Evolutionary conservation across 2,888 invertebrate genomes (phyloP).

Genomic region (Cephus nigrinus): DNA sequence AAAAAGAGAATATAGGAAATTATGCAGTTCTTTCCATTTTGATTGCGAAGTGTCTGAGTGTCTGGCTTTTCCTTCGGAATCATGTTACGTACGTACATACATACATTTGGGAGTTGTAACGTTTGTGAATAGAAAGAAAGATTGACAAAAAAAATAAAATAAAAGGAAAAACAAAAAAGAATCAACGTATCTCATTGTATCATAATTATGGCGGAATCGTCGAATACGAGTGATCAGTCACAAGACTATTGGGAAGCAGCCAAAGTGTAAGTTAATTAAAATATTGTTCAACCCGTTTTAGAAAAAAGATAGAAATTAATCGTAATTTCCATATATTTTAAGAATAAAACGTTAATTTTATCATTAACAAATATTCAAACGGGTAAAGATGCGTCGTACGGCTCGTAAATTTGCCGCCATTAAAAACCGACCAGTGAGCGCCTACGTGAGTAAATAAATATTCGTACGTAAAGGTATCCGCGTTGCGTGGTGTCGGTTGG

Average conservation of each 20-base stretch:
- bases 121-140: conserved; percentile 60
- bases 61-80: background rate
- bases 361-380: background rate
- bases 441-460: background rate
- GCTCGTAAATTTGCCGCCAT: background rate
- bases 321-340: background rate
- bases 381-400: no score
- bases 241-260: background rate
- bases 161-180: conserved; percentile 2
- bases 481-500: background rate
- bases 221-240: background rate
- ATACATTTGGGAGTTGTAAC: conserved; percentile 56
- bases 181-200: background rate
- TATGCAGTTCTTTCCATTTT: no score
- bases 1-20: no score
- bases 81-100: conserved; percentile 37
- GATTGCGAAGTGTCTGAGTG: background rate
- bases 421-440: background rate
- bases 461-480: background rate
- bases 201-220: background rate
- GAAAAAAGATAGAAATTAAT: background rate
- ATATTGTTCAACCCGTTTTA: background rate
- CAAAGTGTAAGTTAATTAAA: background rate
- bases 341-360: background rate
- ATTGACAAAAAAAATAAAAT: conserved; percentile 47